Evolutionary conservation across 2,797 vertebrate species (phyloP), one percentile per base, ranked within the genome.

Genomic region (Acanthopagrus latus): DNA sequence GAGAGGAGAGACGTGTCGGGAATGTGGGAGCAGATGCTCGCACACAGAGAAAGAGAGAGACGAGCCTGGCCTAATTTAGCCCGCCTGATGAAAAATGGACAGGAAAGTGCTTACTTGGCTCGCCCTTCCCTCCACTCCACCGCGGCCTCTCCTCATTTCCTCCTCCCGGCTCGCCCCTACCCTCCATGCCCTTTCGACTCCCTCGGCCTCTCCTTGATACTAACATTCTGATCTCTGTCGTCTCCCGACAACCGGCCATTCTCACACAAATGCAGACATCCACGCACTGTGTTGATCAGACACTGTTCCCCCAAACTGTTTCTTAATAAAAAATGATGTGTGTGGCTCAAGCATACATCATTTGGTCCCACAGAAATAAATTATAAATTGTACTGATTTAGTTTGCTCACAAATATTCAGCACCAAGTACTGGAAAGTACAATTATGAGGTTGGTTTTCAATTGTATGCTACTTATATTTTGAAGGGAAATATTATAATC

Each of bases 31-130:
- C 85, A 89, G 88, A 92, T 88, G 86, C 86, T 89, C 51, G 1
- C 59, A 73, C 76, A 74, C 68, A 68, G 38, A 81, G 75, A 69
- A 21, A 70, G 51, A 64, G 56, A 43, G 41, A 21, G 67, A 60
- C 11, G 65, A 85, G 85, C 79, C 70, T 84, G 89, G 88, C 87
- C 92, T 92, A 91, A 93, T 92, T 93, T 93, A 88, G 88, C 86
- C 80, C 12, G 58, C 58, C 80, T 90, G 90, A 91, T 93, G 92
- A 95, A 93, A 94, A 94, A 94, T 92, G 89, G 90, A 91, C 90
- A 89, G 85, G 87, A 94, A 94, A 93, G 90, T 93, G 93, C 93
- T 94, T 93, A 93, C 89, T 91, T 88, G 81, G 92, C 91, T 87
- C 77, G 74, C 81, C 88, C 86, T 90, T 88, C 82, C 84, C 77